Conservation (phyloP, 2,797 vertebrate genomes). For the Syngnathus acus region DNA sequence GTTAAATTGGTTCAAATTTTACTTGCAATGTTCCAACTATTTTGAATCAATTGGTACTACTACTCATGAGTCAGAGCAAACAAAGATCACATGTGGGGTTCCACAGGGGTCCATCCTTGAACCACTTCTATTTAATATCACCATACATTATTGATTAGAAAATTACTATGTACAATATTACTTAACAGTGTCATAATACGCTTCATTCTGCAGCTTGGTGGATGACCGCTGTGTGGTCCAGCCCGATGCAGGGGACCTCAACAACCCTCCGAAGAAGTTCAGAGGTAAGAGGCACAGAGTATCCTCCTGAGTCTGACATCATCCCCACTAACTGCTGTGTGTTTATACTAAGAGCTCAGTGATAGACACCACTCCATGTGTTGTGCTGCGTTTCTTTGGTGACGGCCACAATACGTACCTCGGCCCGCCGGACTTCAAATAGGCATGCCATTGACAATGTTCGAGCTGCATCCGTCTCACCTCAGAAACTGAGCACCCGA, state of each 20-base stretch:
- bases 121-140: no score
- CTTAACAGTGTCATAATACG: neutral
- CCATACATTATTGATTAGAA: no score
- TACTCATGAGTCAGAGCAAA: no score
- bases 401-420: slow-evolving; percentile 46
- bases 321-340: slow-evolving; percentile 27
- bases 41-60: neutral
- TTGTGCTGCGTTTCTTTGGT: slow-evolving; percentile 56
- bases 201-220: slow-evolving; percentile 76
- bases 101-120: no score
- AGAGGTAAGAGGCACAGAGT: slow-evolving; percentile 74
- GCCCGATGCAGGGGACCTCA: slow-evolving; percentile 93
- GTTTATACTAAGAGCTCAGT: slow-evolving; percentile 34
- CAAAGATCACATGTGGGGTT: no score
- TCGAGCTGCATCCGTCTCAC: slow-evolving; percentile 14
- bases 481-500: slow-evolving; percentile 11
- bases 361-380: slow-evolving; percentile 39
- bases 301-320: slow-evolving; percentile 19
- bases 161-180: no score
- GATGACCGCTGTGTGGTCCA: slow-evolving; percentile 98
- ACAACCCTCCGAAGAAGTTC: slow-evolving; percentile 98
- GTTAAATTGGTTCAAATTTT: no score
- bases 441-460: slow-evolving; percentile 31
- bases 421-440: slow-evolving; percentile 47
- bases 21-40: neutral